phyloP scores from a whole-genome alignment of 2,113 vertebrate genomes.

The Gnathonemus echidnorhynchus region DNA sequence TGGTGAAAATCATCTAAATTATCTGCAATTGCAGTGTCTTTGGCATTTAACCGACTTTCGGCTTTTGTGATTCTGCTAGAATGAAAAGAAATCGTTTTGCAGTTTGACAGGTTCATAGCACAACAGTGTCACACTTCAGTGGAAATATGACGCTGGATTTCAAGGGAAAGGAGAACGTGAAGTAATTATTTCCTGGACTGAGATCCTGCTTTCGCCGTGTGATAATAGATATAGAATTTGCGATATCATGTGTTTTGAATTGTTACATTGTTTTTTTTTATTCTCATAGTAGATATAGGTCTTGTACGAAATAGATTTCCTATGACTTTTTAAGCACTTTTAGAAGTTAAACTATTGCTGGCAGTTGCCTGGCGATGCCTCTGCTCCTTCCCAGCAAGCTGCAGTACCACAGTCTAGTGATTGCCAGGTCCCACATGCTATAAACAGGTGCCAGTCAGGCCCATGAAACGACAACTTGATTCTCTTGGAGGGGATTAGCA shows the following conservation, averaged over 20 bases:
- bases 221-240: neutral
- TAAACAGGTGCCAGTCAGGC: neutral
- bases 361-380: neutral
- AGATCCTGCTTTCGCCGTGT: neutral
- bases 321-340: neutral
- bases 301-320: neutral
- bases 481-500: constrained; percentile 2
- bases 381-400: neutral
- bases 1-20: neutral
- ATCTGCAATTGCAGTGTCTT: neutral
- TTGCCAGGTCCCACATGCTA: neutral
- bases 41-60: neutral
- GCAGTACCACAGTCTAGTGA: too few relatives aligned
- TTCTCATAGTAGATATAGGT: neutral
- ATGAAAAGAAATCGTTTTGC: neutral
- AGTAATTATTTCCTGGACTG: neutral
- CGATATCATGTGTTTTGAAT: neutral
- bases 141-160: neutral
- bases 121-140: neutral
- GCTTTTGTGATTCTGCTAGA: neutral
- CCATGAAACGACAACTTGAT: neutral
- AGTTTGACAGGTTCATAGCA: neutral
- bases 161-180: neutral
- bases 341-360: neutral
- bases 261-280: neutral